Conservation (phyloP, 92 coral and sea anemone genomes). For the Epizoanthus scotinus region DNA sequence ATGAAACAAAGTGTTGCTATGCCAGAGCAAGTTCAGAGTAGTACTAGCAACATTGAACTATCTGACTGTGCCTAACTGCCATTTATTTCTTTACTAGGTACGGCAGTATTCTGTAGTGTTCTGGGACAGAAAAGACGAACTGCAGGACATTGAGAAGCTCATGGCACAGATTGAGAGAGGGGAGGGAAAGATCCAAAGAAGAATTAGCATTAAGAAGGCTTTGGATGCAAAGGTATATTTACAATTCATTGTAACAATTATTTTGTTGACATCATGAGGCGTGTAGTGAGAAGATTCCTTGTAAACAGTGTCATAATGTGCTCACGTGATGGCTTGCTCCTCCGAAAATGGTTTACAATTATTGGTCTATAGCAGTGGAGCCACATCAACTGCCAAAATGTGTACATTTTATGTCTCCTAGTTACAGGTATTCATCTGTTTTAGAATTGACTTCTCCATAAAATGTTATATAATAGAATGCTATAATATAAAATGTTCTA, state of each 20-base stretch:
- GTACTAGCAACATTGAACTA: too few species aligned
- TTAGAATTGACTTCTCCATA: too few species aligned
- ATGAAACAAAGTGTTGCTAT: too few species aligned
- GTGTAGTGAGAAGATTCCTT: not conserved
- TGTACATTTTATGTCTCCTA: too few species aligned
- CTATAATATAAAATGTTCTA: too few species aligned
- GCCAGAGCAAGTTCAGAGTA: too few species aligned
- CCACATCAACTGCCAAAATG: too few species aligned
- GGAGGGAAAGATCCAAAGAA: slow-evolving; percentile 94
- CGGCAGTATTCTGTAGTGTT: slow-evolving; percentile 89
- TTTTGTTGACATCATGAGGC: too few species aligned
- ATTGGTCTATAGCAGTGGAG: too few species aligned
- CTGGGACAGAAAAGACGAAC: slow-evolving; percentile 97
- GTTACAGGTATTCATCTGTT: too few species aligned
- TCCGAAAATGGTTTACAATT: not conserved
- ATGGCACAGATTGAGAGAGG: slow-evolving; percentile 99
- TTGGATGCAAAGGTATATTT: slow-evolving; percentile 98
- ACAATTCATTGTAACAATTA: not conserved
- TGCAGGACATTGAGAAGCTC: slow-evolving; percentile 90
- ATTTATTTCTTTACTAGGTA: slow-evolving; percentile 49
- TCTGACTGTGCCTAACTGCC: too few species aligned
- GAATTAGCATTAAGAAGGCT: slow-evolving; percentile 97
- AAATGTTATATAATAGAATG: too few species aligned
- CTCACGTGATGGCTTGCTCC: not conserved
- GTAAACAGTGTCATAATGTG: not conserved